Percentiles rank a stretch among this genome's conserved stretches.
phyloP scores from a whole-genome alignment of 1,140 invertebrate species.

The Doryteuthis pealeii region DNA sequence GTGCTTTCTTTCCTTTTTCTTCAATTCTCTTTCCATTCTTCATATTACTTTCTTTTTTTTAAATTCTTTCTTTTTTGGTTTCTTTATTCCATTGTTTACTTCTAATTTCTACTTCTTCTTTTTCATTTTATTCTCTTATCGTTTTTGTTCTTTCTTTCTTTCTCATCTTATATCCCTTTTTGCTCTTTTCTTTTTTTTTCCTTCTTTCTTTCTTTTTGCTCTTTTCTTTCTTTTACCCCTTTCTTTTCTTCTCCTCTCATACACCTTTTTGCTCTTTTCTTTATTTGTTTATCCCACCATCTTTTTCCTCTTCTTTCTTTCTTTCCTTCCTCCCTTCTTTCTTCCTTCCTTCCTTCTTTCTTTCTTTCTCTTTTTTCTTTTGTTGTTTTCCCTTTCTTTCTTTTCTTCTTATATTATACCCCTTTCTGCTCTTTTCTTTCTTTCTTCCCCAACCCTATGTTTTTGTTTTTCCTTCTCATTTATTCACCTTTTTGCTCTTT shows the following conservation, averaged over 20 bases:
- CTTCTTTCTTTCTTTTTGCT: neutral
- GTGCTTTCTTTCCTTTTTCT: neutral
- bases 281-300: neutral
- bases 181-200: conserved; percentile 9
- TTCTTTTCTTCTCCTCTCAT: neutral
- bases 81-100: neutral
- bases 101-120: conserved; percentile 5
- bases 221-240: neutral
- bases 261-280: neutral
- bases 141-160: neutral
- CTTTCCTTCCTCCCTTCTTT: neutral
- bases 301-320: neutral
- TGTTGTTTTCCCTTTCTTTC: neutral
- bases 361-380: conserved; percentile 12
- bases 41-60: neutral
- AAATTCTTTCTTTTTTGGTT: neutral
- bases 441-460: neutral
- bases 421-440: neutral
- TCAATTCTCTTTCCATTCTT: neutral
- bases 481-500: neutral
- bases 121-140: neutral
- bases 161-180: neutral
- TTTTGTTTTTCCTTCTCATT: neutral
- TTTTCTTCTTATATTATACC: neutral
- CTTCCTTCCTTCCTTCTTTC: neutral